Base-by-base conservation (phyloP, 2,113 vertebrate species). In the Hyaena hyaena region DNA sequence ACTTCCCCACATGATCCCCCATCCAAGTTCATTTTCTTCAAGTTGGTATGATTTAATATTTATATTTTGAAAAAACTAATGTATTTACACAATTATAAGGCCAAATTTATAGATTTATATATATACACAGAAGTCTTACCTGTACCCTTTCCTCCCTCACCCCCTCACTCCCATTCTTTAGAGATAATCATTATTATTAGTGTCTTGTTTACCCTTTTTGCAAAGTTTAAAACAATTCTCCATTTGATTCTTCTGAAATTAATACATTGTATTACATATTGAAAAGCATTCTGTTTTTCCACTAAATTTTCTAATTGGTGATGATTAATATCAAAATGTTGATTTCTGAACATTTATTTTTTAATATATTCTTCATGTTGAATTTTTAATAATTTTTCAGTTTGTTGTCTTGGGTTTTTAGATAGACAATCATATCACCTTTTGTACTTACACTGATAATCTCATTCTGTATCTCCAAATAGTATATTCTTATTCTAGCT, bases 221-320 rank as follows among this genome's bases (percentile, higher is more conserved):
- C n/a, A 95, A 93, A 93, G n/a, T 93, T 76, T 81, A 88, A 88
- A 88, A 81, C 83, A 85, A 81, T 45, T 63, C 50, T 26, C n/a
- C 81, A 66, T 65, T 76, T 82, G 35, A 77, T 53, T 45, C 33
- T 88, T 81, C 58, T 92, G 35, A 33, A 96, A 81, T 88, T 68
- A 81, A 26, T 85, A 39, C 7, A 66, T 1, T 24, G 14, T 43
- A 73, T 35, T 95, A 15, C 26, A 76, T 88, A 91, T 86, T 84
- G 15, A 88, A 79, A 93, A 84, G 31, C 8, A 35, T 8, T 5
- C 7, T n/a, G 39, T 61, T 93, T 79, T 85, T 15, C 45, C 26
- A 80, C 6, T 76, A 48, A 81, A 58, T n/a, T 88, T 83, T 90
- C 74, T 66, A 83, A 66, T 35, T 86, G 39, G 31, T 66, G 55